Base-by-base conservation (phyloP, 2,797 vertebrate genomes). In the Semotilus atromaculatus region DNA sequence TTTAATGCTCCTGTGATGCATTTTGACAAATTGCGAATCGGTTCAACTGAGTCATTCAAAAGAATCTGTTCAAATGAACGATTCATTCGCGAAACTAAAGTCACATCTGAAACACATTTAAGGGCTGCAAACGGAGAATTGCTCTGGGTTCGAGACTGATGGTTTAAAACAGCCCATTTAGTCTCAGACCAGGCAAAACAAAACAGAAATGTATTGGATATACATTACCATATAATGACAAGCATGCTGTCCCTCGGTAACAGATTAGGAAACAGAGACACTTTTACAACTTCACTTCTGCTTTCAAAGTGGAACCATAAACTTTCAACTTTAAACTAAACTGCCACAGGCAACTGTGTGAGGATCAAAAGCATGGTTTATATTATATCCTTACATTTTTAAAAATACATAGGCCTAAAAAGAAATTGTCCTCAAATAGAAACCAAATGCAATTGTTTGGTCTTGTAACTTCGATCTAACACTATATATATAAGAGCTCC, bases 21-120 rank as follows among this genome's bases (percentile, higher is more conserved):
- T 55, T 55, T 55, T 9, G 53, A 55, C 7, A 51, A 51, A 62
- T 36, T 13, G 40, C 29, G 31, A 75, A 66, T 67, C 60, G 43
- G 7, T 66, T 83, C 31, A 53, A 29, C 34, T 23, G 73, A 74
- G 31, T 53, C 81, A 67, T 67, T 38, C 3, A 23, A 53, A 66
- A 40, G 48, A 53, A 5, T 26, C 72, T 26, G 58, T 34, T 83
- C 81, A 76, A 21, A 26, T 29, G 14, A 55, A 53, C 23, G 5
- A 74, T 58, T 74, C 21, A 8, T 48, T 16, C 40, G 23, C n/a
- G 7, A 19, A 62, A 70, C 51, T 3, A n/a, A 36, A 43, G 45
- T n/a, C 58, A 91, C 90, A 89, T 93, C 89, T 93, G 93, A 92
- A 88, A 82, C 77, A 68, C 51, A 81, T 93, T 90, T 90, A 90